A percentile compares a stretch with the other conserved stretches of the same genome.
Evolutionary conservation across 2,797 vertebrate genomes (phyloP).

Genomic region (Muscicapa comitata): DNA sequence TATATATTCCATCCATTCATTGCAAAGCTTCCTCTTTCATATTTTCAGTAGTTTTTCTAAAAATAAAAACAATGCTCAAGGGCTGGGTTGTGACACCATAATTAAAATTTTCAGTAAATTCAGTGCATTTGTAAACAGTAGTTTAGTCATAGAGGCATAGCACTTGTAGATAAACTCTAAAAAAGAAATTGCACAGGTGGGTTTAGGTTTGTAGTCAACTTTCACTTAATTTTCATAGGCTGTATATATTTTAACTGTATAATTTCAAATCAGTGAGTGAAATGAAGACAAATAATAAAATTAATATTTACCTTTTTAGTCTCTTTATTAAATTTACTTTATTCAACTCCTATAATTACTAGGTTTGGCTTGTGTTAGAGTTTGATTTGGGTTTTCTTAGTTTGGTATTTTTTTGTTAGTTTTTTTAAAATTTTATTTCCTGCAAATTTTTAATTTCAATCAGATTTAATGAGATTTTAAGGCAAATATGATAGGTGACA

Average conservation of each 20-base stretch:
- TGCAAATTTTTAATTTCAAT: not conserved
- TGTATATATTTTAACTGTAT: not conserved
- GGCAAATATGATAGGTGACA: not conserved
- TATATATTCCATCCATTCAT: not conserved
- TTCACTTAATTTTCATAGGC: not conserved
- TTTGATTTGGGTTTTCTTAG: not conserved
- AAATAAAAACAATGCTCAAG: not conserved
- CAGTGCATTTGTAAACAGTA: not conserved
- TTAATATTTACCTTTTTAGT: not conserved
- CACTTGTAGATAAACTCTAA: not conserved
- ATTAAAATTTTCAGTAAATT: not conserved
- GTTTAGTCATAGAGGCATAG: not conserved
- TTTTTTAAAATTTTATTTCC: not conserved
- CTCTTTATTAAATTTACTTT: not conserved
- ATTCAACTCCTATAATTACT: not conserved
- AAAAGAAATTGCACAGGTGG: not conserved
- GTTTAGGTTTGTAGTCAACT: not conserved
- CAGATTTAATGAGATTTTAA: not conserved
- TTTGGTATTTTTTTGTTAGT: not conserved
- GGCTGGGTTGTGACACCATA: rapidly evolving
- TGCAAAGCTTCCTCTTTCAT: not conserved
- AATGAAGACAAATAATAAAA: not conserved
- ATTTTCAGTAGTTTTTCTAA: not conserved
- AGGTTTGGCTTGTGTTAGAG: not conserved
- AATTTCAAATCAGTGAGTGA: not conserved